Evolutionary conservation across 2,888 invertebrate genomes (phyloP).

Genomic region (Drosophila paranaensis): DNA sequence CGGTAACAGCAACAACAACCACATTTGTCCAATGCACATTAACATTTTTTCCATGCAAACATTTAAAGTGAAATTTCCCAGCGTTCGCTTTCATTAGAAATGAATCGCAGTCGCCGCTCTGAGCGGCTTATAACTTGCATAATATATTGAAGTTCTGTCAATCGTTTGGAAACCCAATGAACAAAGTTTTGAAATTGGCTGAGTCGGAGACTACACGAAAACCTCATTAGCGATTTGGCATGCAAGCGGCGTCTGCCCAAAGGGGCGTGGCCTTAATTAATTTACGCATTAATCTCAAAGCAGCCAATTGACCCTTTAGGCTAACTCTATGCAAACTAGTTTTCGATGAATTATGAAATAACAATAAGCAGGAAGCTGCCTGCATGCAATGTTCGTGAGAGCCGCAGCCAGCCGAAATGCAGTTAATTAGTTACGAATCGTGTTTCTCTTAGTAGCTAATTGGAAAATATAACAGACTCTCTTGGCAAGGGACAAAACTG

Average conservation of each 20-base stretch:
- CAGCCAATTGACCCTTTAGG: slow-evolving; percentile 35
- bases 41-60: slow-evolving; percentile 62
- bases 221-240: slow-evolving; percentile 60
- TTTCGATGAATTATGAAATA: slow-evolving; percentile 60
- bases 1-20: slow-evolving; percentile 42
- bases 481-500: slow-evolving; percentile 13
- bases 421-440: slow-evolving; percentile 42
- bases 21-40: slow-evolving; percentile 73
- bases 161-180: slow-evolving; percentile 22
- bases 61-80: slow-evolving; percentile 74
- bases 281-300: slow-evolving; percentile 61
- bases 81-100: slow-evolving; percentile 79
- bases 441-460: slow-evolving; percentile 41
- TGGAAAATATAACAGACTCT: slow-evolving; percentile 13
- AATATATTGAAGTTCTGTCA: slow-evolving; percentile 56
- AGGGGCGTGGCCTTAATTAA: slow-evolving; percentile 51
- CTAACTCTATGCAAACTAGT: slow-evolving; percentile 57
- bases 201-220: slow-evolving; percentile 57
- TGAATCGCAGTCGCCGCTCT: slow-evolving; percentile 37
- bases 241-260: slow-evolving; percentile 26
- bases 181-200: slow-evolving; percentile 31
- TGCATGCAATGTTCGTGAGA: slow-evolving; percentile 8
- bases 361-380: slow-evolving; percentile 70
- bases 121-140: slow-evolving; percentile 39
- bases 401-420: slow-evolving; percentile 27